A percentile compares a stretch with the other conserved stretches of the same genome.
phyloP scores from a whole-genome alignment of 2,888 invertebrate species.

The Fragum fragum region DNA sequence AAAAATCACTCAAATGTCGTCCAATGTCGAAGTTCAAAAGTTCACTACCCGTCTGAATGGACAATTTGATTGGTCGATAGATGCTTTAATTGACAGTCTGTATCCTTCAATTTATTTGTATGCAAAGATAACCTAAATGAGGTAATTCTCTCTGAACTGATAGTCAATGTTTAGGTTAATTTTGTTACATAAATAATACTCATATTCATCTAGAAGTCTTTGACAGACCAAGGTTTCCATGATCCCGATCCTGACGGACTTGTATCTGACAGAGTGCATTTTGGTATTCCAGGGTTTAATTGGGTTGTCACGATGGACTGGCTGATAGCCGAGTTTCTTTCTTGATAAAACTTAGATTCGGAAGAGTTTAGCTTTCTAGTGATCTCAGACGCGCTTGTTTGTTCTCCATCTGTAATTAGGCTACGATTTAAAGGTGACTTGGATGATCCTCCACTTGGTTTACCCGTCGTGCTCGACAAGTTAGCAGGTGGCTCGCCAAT shows the following conservation, averaged over 20 bases:
- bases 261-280: slow-evolving; percentile 14
- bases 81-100: no score
- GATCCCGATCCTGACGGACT: not conserved
- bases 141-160: no score
- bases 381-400: not conserved
- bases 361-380: not conserved
- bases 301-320: not conserved
- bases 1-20: no score
- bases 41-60: no score
- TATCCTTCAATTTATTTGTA: no score
- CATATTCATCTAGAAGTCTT: no score
- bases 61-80: no score
- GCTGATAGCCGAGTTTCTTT: slow-evolving; percentile 7
- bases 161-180: no score
- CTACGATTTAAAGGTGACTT: not conserved
- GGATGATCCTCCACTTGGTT: not conserved
- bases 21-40: no score
- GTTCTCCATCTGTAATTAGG: not conserved
- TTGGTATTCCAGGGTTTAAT: not conserved
- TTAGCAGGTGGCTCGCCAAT: not conserved
- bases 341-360: not conserved
- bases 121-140: no score
- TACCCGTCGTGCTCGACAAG: not conserved
- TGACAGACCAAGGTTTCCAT: slow-evolving; percentile 23
- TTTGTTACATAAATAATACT: no score